A percentile compares a stretch with the other conserved stretches of the same genome.
These are phyloP conservation scores for Patiria miniata DNA, from an alignment of 35 echinoderm and acorn worm genomes.

Conservation along the genomic window DNA sequence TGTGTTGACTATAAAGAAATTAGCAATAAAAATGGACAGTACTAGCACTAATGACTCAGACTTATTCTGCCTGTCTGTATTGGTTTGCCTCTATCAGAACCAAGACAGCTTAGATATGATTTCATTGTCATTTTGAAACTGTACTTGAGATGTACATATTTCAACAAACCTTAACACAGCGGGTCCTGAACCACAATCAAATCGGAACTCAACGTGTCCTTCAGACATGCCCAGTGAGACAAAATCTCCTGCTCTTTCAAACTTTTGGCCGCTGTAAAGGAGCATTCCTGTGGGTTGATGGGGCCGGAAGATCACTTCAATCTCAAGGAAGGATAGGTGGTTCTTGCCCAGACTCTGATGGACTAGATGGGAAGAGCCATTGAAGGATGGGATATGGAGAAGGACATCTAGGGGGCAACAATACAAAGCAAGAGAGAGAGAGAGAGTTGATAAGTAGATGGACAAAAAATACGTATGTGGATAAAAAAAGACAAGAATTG, in stretches of 20 bases:
- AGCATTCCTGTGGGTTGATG: conserved; percentile 67
- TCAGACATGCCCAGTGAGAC: conserved; percentile 69
- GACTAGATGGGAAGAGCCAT: conserved; percentile 80
- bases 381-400: conserved; percentile 93
- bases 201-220: conserved; percentile 85
- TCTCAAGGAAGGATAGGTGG: conserved; percentile 90
- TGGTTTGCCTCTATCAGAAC: no score
- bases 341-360: conserved; percentile 76
- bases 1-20: no score
- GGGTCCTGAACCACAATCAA: conserved; percentile 95
- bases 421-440: background rate
- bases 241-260: conserved; percentile 85
- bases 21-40: no score
- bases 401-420: conserved; percentile 38
- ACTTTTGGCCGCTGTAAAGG: conserved; percentile 77
- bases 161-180: conserved; percentile 79
- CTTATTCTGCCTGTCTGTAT: no score
- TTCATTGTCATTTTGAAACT: no score
- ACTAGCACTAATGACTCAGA: no score
- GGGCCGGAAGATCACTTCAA: conserved; percentile 85
- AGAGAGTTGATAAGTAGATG: background rate
- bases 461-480: background rate
- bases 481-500: no score
- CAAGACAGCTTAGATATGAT: no score
- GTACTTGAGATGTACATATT: no score